Percentiles rank a stretch among this genome's conserved stretches.
These are phyloP conservation scores for Zenarchopterus dispar DNA, from an alignment of 2,797 vertebrate species.

Conservation along the genomic window DNA sequence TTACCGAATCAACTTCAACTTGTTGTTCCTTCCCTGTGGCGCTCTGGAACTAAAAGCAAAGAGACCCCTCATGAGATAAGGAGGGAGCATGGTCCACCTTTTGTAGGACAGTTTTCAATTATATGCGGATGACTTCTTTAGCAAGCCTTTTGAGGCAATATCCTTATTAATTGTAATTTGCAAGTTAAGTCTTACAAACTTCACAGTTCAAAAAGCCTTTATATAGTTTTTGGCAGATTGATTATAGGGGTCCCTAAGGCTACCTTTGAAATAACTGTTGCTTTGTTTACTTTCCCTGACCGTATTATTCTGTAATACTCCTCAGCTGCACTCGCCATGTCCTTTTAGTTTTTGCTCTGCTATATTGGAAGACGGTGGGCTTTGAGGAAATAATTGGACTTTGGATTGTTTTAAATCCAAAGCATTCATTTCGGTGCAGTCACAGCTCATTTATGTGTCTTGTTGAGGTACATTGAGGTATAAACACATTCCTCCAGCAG, in stretches of 20 bases:
- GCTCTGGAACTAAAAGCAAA: slow-evolving; percentile 21
- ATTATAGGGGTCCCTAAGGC: slow-evolving; percentile 9
- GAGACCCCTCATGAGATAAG: slow-evolving; percentile 15
- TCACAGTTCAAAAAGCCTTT: not conserved
- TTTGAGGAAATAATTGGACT: slow-evolving; percentile 59
- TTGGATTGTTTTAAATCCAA: slow-evolving; percentile 46
- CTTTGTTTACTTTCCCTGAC: slow-evolving; percentile 24
- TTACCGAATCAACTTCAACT: slow-evolving; percentile 68
- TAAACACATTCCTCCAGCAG: slow-evolving; percentile 15
- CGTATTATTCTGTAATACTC: slow-evolving; percentile 21
- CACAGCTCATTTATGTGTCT: slow-evolving; percentile 22
- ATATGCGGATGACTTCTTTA: slow-evolving; percentile 5
- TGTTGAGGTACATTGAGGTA: slow-evolving; percentile 8
- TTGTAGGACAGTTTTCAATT: slow-evolving; percentile 28
- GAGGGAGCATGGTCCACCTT: slow-evolving; percentile 26
- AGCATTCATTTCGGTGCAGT: slow-evolving; percentile 33
- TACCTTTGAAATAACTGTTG: slow-evolving; percentile 13
- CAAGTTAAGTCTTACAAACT: not conserved
- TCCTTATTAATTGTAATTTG: slow-evolving; percentile 15
- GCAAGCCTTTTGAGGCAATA: slow-evolving; percentile 14
- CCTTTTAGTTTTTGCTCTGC: slow-evolving; percentile 1
- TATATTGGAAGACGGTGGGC: slow-evolving; percentile 28
- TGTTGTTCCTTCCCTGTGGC: slow-evolving; percentile 12
- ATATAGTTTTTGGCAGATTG: not conserved
- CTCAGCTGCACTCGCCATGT: slow-evolving; percentile 12